Evolutionary conservation across 2,888 invertebrate genomes (phyloP), one percentile per base, ranked within the genome.

Genomic region (Acanthacorydalis orientalis): DNA sequence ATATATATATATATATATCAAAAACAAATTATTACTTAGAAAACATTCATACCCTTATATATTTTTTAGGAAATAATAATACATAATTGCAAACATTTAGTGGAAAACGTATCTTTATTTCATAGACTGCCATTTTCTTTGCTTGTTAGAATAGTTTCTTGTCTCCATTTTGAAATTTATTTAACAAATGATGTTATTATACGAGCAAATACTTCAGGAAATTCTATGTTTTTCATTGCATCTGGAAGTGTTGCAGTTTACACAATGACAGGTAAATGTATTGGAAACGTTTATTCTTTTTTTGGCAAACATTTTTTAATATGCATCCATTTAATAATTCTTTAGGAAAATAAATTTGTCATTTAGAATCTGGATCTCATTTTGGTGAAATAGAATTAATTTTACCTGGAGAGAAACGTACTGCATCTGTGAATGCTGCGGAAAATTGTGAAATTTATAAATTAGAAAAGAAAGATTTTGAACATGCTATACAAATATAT

Each of bases 191-290:
- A 75, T 52, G 64, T 74, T 2, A 72, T 75, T 37, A 63, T 74
- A 1, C 62, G 66, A 49, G 69, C 67, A 1, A 67, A 69, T 51
- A 68, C 69, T 7, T 56, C 62, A 1, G 75, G 73, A 0, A 64
- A 70, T 48, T 68, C 68, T 46, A 75, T 75, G 74, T 75, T 72
- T 54, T 75, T 75, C 53, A 74, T 75, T 48, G 69, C 69, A 1
- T 66, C 62, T 14, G 75, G 75, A 4, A 72, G 72, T 0, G 74
- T 75, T 1, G 72, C 73, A 0, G 65, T 73, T 47, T 72, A 69
- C 52, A 69, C 72, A 1, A 56, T 59, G 43, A 64, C 65, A 1
- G 73, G 73, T 0, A 62, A 58, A n/a, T n/a, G n/a, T n/a, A 23
- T 23, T 23, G 6, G 2, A 23, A 23, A 23, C 2, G 2, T 4